Base-by-base conservation (phyloP, 2,113 vertebrate genomes). In the Larimichthys polyactis region DNA sequence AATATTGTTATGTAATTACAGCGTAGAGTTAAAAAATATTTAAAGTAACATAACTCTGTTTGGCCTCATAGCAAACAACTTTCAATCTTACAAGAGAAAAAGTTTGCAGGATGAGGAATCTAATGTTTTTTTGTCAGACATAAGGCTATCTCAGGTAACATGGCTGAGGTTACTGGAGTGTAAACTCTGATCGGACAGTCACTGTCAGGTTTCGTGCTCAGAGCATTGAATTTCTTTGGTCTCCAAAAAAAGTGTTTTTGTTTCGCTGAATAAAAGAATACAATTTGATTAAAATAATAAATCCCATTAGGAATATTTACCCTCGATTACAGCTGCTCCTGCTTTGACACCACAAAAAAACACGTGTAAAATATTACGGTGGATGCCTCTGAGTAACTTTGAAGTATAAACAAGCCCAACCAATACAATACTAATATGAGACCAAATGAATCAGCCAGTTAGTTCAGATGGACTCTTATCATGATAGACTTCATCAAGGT, bases 371-470 rank as follows among this genome's bases (percentile, higher is more conserved):
- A 59, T 51, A 22, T 64, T 29, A 11, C n/a, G 1, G 0, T 11
- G 22, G n/a, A 43, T 20, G 12, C 10, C 3, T 32, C 8, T n/a
- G 62, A 49, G 20, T 16, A 27, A 16, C 15, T 24, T 36, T 12
- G 4, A 36, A 12, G 11, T 11, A 16, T n/a, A 20, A 60, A 52
- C 46, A 46, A 6, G 6, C 24, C 15, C 40, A 67, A 63, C n/a
- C 6, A 48, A 36, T 64, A 11, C 16, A 22, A 27, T 22, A 76
- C 1, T 16, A 57, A 51, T 67, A 73, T 70, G 24, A 68, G 69
- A 57, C 24, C 69, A 59, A 52, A 58, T 57, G 15, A 83, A 9
- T 49, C 44, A 71, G 36, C 24, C 29, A 46, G 3, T 79, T 63
- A 43, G 40, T 62, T 76, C 17, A 54, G 58, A 71, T 11, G 6